Percentiles rank a stretch among this genome's conserved stretches.
These are phyloP conservation scores for Crenichthys baileyi DNA, from an alignment of 2,797 vertebrate species.

Conservation along the genomic window DNA sequence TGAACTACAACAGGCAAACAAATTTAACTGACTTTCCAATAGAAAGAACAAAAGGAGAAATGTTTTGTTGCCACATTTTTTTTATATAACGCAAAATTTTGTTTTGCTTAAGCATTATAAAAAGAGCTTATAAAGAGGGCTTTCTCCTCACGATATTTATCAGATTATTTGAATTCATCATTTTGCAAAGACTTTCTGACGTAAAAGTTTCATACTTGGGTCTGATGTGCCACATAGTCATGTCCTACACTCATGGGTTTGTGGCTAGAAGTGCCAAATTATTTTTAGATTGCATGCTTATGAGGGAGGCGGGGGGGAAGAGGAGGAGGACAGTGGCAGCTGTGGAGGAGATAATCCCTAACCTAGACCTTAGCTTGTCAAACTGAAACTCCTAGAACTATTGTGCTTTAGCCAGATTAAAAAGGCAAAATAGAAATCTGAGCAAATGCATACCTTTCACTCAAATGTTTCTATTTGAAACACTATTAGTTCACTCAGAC, in stretches of 20 bases:
- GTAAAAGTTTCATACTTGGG: not conserved
- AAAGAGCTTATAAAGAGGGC: not conserved
- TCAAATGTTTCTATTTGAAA: slow-evolving; percentile 33
- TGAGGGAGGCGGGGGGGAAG: slow-evolving; percentile 15
- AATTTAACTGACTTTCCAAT: not conserved
- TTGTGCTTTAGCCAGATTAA: slow-evolving; percentile 76
- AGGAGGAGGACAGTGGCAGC: slow-evolving; percentile 63
- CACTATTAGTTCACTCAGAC: slow-evolving; percentile 23
- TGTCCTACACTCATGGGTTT: slow-evolving; percentile 21
- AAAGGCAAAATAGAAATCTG: slow-evolving; percentile 46
- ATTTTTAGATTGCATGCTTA: slow-evolving; percentile 36
- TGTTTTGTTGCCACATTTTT: not conserved
- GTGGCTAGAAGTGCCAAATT: slow-evolving; percentile 39
- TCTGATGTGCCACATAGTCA: slow-evolving; percentile 13
- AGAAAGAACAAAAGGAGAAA: not conserved
- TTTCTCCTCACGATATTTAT: not conserved
- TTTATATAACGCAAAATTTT: not conserved
- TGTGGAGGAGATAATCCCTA: slow-evolving; percentile 77
- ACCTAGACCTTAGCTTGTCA: slow-evolving; percentile 57
- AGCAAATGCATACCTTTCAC: slow-evolving; percentile 36
- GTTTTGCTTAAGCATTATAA: not conserved
- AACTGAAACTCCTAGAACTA: slow-evolving; percentile 69
- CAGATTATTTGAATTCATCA: not conserved
- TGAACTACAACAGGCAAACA: not conserved
- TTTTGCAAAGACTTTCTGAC: not conserved